Evolutionary conservation across 2,888 invertebrate species (phyloP).

Genomic region (Monochamus alternatus): DNA sequence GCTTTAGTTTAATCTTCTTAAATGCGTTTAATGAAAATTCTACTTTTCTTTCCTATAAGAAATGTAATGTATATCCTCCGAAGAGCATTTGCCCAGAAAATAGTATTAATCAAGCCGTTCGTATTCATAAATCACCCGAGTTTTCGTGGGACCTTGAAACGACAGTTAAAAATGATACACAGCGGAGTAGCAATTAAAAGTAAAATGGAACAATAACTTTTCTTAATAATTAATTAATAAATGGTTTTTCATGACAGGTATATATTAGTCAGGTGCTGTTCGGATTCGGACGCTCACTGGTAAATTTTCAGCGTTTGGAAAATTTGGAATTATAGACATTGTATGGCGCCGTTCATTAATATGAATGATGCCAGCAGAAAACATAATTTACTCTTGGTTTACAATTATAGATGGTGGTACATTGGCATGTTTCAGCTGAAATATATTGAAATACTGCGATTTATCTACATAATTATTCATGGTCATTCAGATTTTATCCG

Average conservation of each 20-base stretch:
- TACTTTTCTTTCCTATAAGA: too few relatives aligned
- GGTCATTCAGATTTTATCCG: too few relatives aligned
- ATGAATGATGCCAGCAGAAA: neutral
- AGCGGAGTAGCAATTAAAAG: slow-evolving; percentile 7
- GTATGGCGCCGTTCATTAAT: neutral
- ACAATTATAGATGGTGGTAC: too few relatives aligned
- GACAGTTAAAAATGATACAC: slow-evolving; percentile 22
- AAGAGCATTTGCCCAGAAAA: neutral
- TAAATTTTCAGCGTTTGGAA: neutral
- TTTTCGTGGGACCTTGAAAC: slow-evolving; percentile 6
- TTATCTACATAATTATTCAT: too few relatives aligned
- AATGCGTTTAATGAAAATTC: too few relatives aligned
- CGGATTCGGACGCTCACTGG: neutral
- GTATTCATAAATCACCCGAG: slow-evolving; percentile 1
- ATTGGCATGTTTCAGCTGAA: too few relatives aligned
- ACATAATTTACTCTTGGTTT: neutral
- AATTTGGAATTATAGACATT: neutral
- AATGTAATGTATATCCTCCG: too few relatives aligned
- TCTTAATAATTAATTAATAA: slow-evolving; percentile 12
- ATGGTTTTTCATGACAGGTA: neutral
- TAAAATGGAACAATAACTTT: slow-evolving; percentile 5
- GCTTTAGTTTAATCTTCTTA: too few relatives aligned
- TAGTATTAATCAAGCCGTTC: neutral
- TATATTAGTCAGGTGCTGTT: neutral
- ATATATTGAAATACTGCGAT: too few relatives aligned